phyloP scores from a whole-genome alignment of 2,797 vertebrate species.

The Phataginus tetradactyla region DNA sequence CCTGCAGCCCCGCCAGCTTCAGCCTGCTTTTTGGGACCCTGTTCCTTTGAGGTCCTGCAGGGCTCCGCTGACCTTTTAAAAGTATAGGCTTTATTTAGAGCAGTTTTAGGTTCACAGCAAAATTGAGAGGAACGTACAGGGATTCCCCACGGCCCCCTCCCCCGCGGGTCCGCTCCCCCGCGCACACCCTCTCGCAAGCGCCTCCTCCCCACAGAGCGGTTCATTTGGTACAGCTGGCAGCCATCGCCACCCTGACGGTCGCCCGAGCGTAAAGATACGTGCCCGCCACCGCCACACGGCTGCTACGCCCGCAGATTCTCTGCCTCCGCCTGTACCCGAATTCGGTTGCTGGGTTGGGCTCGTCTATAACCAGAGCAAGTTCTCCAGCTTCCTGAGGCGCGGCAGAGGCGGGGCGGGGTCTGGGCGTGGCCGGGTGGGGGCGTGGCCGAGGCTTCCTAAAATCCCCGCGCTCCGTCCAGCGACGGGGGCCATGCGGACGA shows the following conservation, averaged over 20 bases:
- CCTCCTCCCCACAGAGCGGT: neutral
- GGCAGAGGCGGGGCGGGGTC: neutral
- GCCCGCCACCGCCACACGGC: neutral
- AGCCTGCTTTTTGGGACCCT: no score
- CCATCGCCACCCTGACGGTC: no score
- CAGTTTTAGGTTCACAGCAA: neutral
- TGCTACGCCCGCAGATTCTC: neutral
- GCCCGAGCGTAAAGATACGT: no score
- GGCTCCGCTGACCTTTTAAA: no score
- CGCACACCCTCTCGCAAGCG: no score
- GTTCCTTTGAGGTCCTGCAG: no score
- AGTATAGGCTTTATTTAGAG: neutral
- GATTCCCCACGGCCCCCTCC: neutral
- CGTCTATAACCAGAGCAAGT: no score
- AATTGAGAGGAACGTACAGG: neutral
- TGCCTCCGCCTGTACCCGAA: neutral
- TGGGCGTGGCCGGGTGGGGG: neutral
- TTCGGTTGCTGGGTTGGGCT: no score
- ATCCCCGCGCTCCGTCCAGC: fast-evolving
- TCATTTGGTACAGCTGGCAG: neutral
- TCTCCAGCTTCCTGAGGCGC: neutral
- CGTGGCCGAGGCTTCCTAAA: neutral
- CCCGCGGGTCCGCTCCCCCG: no score
- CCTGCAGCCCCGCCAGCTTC: no score
- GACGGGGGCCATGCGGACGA: neutral